A percentile compares a stretch with the other conserved stretches of the same genome.
phyloP scores from a whole-genome alignment of 1,140 invertebrate genomes.

The Zophobas atratus region DNA sequence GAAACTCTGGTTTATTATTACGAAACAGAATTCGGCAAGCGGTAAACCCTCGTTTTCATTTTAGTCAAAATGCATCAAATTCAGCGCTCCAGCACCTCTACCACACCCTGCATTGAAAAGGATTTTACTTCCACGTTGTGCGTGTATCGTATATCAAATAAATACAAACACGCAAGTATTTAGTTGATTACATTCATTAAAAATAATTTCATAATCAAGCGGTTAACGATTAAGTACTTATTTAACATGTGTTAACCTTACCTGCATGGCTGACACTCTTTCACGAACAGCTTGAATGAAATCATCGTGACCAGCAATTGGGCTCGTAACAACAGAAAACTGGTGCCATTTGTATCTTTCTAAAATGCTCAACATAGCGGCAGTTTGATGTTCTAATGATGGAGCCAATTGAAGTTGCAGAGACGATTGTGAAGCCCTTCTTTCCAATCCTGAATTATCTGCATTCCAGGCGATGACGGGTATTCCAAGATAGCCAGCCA shows the following conservation, averaged over 20 bases:
- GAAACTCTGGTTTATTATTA: too few species aligned
- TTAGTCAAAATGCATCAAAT: too few species aligned
- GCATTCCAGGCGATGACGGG: conserved; percentile 96
- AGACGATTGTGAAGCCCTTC: conserved; percentile 86
- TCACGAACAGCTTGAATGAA: conserved; percentile 94
- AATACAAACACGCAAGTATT: not conserved
- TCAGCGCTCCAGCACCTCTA: too few species aligned
- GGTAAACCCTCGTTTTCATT: too few species aligned
- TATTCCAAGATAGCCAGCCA: conserved; percentile 81
- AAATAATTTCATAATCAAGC: not conserved
- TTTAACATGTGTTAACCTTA: conserved; percentile 57
- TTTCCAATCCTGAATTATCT: conserved; percentile 84
- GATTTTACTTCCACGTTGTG: too few species aligned
- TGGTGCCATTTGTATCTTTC: conserved; percentile 97
- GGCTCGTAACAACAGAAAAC: conserved; percentile 93
- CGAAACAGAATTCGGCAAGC: too few species aligned
- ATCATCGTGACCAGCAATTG: conserved; percentile 94
- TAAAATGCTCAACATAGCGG: conserved; percentile 93
- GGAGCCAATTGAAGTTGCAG: conserved; percentile 93
- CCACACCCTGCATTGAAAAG: too few species aligned
- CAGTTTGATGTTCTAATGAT: conserved; percentile 93
- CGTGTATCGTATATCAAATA: too few species aligned
- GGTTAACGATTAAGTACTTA: not conserved
- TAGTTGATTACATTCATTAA: not conserved
- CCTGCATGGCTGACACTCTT: conserved; percentile 84